phyloP scores from a whole-genome alignment of 2,113 vertebrate genomes.

The Dromiciops gliroides region DNA sequence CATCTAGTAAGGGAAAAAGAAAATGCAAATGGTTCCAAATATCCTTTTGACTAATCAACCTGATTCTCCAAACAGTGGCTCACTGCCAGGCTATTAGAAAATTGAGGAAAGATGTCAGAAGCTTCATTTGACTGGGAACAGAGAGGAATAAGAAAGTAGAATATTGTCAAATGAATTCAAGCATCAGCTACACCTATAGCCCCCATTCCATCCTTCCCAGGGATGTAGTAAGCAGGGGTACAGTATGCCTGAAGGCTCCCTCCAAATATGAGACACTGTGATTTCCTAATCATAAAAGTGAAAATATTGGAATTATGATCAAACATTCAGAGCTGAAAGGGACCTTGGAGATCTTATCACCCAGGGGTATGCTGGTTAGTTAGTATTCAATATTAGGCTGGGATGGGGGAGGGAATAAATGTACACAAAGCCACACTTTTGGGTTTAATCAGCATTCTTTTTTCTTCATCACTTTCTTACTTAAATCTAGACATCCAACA shows the following conservation, averaged over 20 bases:
- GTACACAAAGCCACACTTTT: not conserved
- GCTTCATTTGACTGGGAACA: not conserved
- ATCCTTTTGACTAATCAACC: not conserved
- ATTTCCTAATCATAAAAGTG: not conserved
- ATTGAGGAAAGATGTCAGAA: not conserved
- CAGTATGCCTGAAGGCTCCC: not conserved
- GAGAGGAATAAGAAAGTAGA: not conserved
- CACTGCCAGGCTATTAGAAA: not conserved
- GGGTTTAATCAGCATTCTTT: not conserved
- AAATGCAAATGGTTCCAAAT: not conserved
- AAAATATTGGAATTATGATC: not conserved
- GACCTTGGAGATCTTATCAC: not conserved
- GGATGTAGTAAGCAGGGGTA: not conserved
- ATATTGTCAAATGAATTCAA: not conserved
- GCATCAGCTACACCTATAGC: not conserved
- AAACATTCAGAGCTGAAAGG: not conserved
- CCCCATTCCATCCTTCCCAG: not conserved
- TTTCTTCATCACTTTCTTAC: not conserved
- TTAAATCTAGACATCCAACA: not conserved
- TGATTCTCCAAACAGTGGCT: not conserved
- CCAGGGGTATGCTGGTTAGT: not conserved
- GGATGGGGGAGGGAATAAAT: not conserved
- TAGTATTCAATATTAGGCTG: not conserved
- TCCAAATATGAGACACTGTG: not conserved
- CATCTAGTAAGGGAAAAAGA: not conserved